Evolutionary conservation across 2,113 vertebrate genomes (phyloP).

Genomic region (Polyodon spathula): DNA sequence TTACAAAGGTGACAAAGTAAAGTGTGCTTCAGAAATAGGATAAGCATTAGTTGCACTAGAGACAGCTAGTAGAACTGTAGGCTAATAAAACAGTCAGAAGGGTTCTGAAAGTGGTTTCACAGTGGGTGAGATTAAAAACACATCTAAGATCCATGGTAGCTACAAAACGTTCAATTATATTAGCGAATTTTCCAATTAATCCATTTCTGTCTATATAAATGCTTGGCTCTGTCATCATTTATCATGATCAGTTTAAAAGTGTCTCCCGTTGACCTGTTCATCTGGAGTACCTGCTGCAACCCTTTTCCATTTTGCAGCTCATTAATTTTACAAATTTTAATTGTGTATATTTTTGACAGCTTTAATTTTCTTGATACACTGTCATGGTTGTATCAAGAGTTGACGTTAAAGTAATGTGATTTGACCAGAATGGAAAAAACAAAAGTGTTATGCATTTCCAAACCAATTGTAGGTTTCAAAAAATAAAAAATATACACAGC

Average conservation of each 20-base stretch:
- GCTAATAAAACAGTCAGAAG: too few species aligned
- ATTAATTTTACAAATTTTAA: constrained; percentile 78
- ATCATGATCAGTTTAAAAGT: constrained; percentile 68
- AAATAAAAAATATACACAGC: not conserved
- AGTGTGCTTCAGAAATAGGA: too few species aligned
- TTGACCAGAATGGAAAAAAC: constrained; percentile 21
- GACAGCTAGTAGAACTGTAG: too few species aligned
- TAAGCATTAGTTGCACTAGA: too few species aligned
- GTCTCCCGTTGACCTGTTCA: constrained; percentile 66
- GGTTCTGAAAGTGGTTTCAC: constrained; percentile 5
- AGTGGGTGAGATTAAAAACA: constrained; percentile 16
- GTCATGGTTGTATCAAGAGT: constrained; percentile 29
- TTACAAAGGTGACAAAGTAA: too few species aligned
- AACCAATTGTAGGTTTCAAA: constrained; percentile 15
- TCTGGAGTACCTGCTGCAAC: constrained; percentile 62
- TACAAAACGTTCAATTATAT: constrained; percentile 32
- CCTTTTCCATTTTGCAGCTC: constrained; percentile 59
- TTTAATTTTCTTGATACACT: constrained; percentile 59
- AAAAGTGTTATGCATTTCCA: constrained; percentile 17
- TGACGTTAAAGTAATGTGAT: constrained; percentile 31
- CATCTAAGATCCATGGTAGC: constrained; percentile 31
- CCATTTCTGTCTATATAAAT: constrained; percentile 38
- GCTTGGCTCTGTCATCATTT: constrained; percentile 51
- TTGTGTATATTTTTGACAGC: constrained; percentile 63
- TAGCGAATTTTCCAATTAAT: constrained; percentile 49